These are phyloP conservation scores for Mico argentatus DNA, from an alignment of 2,797 vertebrate species.

Conservation along the genomic window DNA sequence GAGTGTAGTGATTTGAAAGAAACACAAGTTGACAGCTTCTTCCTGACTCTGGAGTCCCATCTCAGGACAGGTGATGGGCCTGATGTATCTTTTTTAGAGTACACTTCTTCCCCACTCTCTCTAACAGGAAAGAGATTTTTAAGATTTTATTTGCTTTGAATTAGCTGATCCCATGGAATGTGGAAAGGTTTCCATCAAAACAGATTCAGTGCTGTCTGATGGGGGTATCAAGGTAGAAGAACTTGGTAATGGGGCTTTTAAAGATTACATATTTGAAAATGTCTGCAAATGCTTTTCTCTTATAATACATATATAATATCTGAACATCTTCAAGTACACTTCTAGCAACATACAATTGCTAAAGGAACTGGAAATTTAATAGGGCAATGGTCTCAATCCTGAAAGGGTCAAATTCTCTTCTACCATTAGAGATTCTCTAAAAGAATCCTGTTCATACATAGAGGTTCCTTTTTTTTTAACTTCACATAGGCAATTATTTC, in stretches of 20 bases:
- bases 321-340: neutral
- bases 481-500: conserved; percentile 60
- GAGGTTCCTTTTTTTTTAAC: neutral
- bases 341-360: neutral
- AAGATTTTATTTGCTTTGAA: neutral
- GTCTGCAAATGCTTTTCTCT: neutral
- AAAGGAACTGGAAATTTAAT: neutral
- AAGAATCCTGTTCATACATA: conserved; percentile 46
- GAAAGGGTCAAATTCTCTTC: conserved; percentile 40
- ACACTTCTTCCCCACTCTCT: neutral
- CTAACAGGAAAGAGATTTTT: neutral
- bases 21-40: neutral
- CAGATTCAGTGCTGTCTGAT: neutral
- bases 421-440: conserved; percentile 23
- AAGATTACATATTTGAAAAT: neutral
- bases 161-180: neutral
- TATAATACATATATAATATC: neutral
- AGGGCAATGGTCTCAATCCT: neutral
- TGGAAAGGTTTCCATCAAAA: neutral
- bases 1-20: neutral
- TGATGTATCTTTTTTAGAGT: neutral
- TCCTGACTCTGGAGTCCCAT: conserved; percentile 2
- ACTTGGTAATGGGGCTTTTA: neutral
- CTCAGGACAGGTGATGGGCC: neutral
- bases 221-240: neutral